Conservation (phyloP, 2,797 vertebrate genomes). For the Caiman crocodilus region DNA sequence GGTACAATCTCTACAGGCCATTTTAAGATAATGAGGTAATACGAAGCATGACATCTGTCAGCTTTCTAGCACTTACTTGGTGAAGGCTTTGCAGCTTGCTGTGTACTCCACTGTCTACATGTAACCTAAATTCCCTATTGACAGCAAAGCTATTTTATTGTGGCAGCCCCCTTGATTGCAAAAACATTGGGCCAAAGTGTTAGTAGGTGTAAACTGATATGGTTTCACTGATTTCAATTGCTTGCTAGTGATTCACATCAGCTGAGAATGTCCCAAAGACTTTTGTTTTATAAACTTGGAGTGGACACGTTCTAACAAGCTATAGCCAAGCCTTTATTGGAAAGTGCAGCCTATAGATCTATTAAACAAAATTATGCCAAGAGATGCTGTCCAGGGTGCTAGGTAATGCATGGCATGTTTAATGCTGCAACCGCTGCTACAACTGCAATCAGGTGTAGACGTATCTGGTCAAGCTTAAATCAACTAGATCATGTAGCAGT, state of each 20-base stretch:
- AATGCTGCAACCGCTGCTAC: no score
- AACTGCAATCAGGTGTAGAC: no score
- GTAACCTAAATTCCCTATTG: background rate
- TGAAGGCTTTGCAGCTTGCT: background rate
- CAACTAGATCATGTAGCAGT: no score
- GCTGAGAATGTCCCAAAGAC: rapidly evolving
- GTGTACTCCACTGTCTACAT: rapidly evolving
- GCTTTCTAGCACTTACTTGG: background rate
- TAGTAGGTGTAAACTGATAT: background rate
- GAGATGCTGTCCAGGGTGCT: background rate
- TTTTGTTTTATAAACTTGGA: rapidly evolving
- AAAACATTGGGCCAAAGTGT: background rate
- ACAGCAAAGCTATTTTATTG: background rate
- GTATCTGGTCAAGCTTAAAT: no score
- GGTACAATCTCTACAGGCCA: background rate
- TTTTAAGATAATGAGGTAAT: background rate
- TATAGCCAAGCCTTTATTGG: background rate
- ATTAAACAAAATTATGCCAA: no score
- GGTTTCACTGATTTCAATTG: background rate
- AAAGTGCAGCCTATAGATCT: no score
- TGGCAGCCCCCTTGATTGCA: background rate
- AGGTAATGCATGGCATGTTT: background rate
- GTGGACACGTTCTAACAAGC: background rate
- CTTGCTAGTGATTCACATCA: background rate
- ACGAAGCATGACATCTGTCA: rapidly evolving